Evolutionary conservation across 1,140 invertebrate species (phyloP).

Genomic region (Hydropsyche tenuis): DNA sequence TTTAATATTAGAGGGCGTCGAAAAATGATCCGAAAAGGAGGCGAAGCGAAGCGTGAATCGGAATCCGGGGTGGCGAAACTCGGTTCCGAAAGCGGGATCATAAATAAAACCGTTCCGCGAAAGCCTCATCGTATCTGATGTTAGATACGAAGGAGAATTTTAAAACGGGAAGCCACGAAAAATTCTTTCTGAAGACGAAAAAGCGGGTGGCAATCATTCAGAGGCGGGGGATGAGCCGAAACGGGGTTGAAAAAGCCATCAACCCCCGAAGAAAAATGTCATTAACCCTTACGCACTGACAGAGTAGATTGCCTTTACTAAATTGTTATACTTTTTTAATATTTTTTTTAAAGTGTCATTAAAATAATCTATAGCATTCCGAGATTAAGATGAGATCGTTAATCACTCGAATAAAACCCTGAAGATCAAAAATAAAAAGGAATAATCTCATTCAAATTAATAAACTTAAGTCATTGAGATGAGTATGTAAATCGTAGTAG

Average conservation of each 20-base stretch:
- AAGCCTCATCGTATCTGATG: conserved; percentile 15
- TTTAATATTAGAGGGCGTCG: conserved; percentile 26
- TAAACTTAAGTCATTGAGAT: too few species aligned
- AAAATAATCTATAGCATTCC: too few species aligned
- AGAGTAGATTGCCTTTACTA: too few species aligned
- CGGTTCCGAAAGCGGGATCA: conserved; percentile 19
- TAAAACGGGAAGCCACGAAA: conserved; percentile 19
- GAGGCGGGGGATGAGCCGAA: neutral
- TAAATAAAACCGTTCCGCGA: conserved; percentile 31
- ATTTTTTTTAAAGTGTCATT: too few species aligned
- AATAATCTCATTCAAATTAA: too few species aligned
- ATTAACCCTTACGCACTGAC: too few species aligned
- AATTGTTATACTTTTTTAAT: too few species aligned
- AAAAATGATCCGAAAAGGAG: conserved; percentile 37
- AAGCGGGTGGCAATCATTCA: conserved; percentile 11
- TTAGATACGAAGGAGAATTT: conserved; percentile 13
- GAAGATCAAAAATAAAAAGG: too few species aligned
- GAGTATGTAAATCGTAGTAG: too few species aligned
- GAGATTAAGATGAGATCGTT: too few species aligned
- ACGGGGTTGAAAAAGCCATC: neutral
- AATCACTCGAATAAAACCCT: too few species aligned
- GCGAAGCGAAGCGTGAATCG: conserved; percentile 10
- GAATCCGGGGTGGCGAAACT: neutral
- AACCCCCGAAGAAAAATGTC: too few species aligned
- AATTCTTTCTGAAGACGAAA: neutral